Evolutionary conservation across 2,797 vertebrate species (phyloP).

Genomic region (Phalanger gymnotis): DNA sequence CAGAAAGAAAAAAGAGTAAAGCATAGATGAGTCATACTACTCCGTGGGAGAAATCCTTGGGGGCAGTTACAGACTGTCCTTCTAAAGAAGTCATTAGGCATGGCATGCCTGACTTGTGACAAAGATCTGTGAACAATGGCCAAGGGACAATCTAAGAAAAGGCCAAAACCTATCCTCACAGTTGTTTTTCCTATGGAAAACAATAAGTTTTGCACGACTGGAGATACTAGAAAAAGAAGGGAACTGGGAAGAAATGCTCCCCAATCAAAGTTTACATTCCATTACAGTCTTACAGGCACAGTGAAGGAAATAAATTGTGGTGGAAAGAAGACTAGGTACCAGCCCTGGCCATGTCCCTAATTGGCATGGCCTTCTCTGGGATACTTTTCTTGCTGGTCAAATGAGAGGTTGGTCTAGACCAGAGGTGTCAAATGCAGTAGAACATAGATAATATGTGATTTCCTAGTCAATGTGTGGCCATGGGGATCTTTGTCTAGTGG

Average conservation of each 20-base stretch:
- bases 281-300: not conserved
- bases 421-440: not conserved
- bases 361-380: not conserved
- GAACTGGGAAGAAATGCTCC: constrained; percentile 41
- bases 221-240: constrained; percentile 18
- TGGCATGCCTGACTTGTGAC: not conserved
- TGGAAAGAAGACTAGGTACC: not conserved
- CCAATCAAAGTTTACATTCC: constrained; percentile 26
- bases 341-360: not conserved
- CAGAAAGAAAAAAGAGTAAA: constrained; percentile 9
- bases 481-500: not conserved
- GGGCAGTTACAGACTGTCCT: constrained; percentile 16
- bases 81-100: constrained; percentile 38
- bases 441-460: not conserved
- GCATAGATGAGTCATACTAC: not conserved
- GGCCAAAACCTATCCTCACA: constrained; percentile 9
- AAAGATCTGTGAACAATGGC: not conserved
- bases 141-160: constrained; percentile 39
- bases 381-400: not conserved
- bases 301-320: not conserved
- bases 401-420: not conserved
- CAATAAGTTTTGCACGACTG: not conserved
- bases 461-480: not conserved
- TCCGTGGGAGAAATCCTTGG: constrained; percentile 21
- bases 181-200: constrained; percentile 15